Evolutionary conservation across 2,113 vertebrate genomes (phyloP), one percentile per base, ranked within the genome.

Genomic region (Gallinago media): DNA sequence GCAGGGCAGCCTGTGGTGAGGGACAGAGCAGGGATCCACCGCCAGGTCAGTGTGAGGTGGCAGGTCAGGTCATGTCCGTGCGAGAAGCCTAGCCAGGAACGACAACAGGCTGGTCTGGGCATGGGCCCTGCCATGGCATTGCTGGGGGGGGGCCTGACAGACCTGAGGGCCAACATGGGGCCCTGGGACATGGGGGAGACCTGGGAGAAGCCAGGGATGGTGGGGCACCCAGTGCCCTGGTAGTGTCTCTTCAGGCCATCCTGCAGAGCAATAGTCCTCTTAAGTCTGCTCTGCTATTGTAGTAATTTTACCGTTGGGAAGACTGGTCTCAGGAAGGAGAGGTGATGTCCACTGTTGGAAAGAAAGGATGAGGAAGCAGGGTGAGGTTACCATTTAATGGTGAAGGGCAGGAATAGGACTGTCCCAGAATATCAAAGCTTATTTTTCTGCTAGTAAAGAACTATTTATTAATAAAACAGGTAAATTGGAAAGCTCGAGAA

Each of bases 261-360:
- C 17, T 52, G 32, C 8, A 36, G 70, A 42, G 42, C 26, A 6
- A 1, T 15, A 3, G 0, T 34, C 29, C 9, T 67, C 46, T 3
- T 16, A 11, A 29, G 14, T 19, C 38, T 56, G 12, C 32, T 79
- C 22, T 72, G 71, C 54, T 56, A 6, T 18, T 83, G 36, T 11
- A 6, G 3, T 7, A 5, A 16, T 65, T 61, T 50, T 36, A 15
- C 17, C 4, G 8, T 16, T 50, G 26, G 26, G 56, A 75, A 58
- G 55, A 36, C 1, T 5, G 8, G 44, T 46, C 34, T 55, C 32
- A 1, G 15, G 10, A 13, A 77, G 38, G 13, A 59, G 29, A 49
- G n/a, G 13, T 6, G 1, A 1, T 34, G 5, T 6, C 21, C 11
- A 5, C 0, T 0, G 19, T 40, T 44, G 3, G 1, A 55, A 44